Evolutionary conservation across 2,113 vertebrate genomes (phyloP).

Genomic region (Pardalotus punctatus): DNA sequence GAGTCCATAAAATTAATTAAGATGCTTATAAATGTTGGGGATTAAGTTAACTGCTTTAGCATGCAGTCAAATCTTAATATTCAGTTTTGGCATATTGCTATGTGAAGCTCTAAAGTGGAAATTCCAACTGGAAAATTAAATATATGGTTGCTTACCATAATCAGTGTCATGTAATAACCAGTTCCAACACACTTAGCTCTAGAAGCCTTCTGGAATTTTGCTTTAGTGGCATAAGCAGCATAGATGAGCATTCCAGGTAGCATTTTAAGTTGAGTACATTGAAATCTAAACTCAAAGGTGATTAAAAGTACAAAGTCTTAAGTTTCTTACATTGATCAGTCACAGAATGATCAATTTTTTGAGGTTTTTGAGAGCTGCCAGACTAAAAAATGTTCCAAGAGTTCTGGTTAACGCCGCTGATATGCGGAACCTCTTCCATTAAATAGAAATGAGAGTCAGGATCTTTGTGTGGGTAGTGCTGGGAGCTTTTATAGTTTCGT

Average conservation of each 20-base stretch:
- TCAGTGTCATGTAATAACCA: conserved; percentile 5
- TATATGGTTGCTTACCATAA: neutral
- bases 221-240: neutral
- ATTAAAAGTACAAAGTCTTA: neutral
- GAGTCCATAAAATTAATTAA: conserved; percentile 40
- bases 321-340: neutral
- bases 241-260: neutral
- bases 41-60: conserved; percentile 55
- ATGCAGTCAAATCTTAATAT: neutral
- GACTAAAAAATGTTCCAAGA: neutral
- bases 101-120: conserved; percentile 13
- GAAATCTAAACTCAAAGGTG: neutral
- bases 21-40: conserved; percentile 3
- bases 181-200: neutral
- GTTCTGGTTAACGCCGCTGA: neutral
- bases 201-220: neutral
- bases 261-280: neutral
- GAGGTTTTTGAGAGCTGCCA: neutral
- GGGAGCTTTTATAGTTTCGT: neutral
- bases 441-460: neutral
- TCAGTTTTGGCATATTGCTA: conserved; percentile 5
- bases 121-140: conserved; percentile 40
- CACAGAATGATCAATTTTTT: neutral
- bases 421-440: neutral
- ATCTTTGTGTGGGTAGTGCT: neutral